These are phyloP conservation scores for Anabacerthia variegaticeps DNA, from an alignment of 2,797 vertebrate genomes.

Conservation along the genomic window DNA sequence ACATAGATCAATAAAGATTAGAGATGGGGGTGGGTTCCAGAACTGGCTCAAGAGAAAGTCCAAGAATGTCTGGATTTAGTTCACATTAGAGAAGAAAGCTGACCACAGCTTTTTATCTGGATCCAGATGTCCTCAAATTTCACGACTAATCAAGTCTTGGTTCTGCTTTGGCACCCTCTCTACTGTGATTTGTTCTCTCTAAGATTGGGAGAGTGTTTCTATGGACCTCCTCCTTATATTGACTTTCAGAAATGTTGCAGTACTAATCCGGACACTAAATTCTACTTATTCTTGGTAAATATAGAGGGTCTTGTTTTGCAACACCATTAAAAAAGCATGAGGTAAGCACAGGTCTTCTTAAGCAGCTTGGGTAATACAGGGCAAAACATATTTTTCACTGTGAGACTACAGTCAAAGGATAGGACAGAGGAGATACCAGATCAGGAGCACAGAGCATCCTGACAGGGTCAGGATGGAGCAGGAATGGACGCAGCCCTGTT, in stretches of 20 bases:
- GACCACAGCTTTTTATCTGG: constrained; percentile 5
- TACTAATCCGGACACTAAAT: background rate
- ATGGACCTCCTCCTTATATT: background rate
- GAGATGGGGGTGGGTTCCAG: background rate
- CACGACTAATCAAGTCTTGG: background rate
- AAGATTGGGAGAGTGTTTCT: background rate
- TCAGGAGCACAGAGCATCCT: background rate
- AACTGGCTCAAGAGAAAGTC: background rate
- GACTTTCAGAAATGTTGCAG: background rate
- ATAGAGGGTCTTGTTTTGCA: background rate
- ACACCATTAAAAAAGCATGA: background rate
- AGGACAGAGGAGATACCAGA: background rate
- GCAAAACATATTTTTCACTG: background rate
- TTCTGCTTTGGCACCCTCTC: background rate
- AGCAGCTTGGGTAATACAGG: background rate
- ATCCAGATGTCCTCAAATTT: constrained; percentile 24
- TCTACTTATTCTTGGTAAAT: background rate
- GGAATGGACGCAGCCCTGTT: background rate
- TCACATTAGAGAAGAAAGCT: background rate
- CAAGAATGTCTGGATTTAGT: constrained; percentile 5
- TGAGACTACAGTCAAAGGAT: background rate
- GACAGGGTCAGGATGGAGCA: background rate
- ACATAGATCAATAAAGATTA: constrained; percentile 14
- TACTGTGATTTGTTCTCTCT: background rate
- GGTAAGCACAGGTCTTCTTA: background rate